Base-by-base conservation (phyloP, 30 jellyfish, hydroid and myxozoan genomes). In the Cassiopea andromeda region DNA sequence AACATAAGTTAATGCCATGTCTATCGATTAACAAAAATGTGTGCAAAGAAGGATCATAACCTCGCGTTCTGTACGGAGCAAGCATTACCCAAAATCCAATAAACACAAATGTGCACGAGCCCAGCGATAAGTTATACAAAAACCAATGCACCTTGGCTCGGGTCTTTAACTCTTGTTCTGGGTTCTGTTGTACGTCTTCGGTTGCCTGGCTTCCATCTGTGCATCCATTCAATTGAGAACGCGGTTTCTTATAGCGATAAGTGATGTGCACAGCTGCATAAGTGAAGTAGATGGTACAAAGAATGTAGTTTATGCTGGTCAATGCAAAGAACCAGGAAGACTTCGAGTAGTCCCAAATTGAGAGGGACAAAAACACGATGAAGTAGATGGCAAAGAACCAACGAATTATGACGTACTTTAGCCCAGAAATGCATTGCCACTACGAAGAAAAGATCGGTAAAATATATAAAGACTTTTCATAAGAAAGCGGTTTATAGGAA, bases 81-180 rank as follows among this genome's bases (percentile, higher is more conserved):
- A 93, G 72, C 80, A 88, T 79, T 54, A 77, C 82, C 98, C 98
- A 93, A 69, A 79, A 93, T 16, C 89, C 89, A 17, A 88, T 17
- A n/a, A 88, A 79, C 12, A 93, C 94, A 16, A 88, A 68, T 1
- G 97, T 88, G 85, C 97, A 81, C 68, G 60, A 2, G 67, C 57
- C 81, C 17, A 88, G 60, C 5, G 94, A 47, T 66, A 88, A 27
- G 72, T 82, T 88, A 83, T 69, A 80, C n/a, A 93, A 78, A 19
- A 93, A 68, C 98, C 98, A 93, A 68, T 87, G 94, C 46, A 79
- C 81, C 46, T 74, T 85, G 80, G 9, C 27, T 2, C 82, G 80
- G 43, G 46, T 0, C 1, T 9, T n/a, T 3, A 19, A 48, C 5
- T 7, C 46, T 17, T 69, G 48, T 27, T 13, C 47, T 0, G 80